Conservation (phyloP, 1,140 invertebrate species). For the Trichonephila clavata region DNA sequence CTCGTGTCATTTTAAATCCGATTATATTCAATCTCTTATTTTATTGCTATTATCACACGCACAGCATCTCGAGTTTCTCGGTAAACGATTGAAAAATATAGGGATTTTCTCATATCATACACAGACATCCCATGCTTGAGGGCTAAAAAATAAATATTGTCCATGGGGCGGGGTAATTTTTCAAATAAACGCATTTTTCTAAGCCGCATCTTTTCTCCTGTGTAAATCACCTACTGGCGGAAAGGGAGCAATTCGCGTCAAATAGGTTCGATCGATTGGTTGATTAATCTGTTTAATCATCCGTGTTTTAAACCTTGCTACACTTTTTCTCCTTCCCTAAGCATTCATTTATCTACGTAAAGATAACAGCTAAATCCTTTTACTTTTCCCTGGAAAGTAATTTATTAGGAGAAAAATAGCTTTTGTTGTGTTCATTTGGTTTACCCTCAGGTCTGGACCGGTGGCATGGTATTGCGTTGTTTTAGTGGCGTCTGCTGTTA, state of each 20-base stretch:
- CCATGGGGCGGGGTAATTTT: background rate
- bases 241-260: conserved; percentile 39
- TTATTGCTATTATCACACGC: no score
- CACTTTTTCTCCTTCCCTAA: conserved; percentile 9
- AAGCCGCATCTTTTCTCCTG: background rate
- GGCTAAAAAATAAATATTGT: background rate
- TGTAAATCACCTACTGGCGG: background rate
- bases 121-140: background rate
- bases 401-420: conserved; percentile 25
- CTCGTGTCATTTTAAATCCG: no score
- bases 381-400: conserved; percentile 17
- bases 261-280: conserved; percentile 31
- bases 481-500: background rate
- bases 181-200: background rate
- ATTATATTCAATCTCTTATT: no score
- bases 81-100: no score
- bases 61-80: no score
- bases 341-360: conserved; percentile 33
- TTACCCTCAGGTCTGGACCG: background rate
- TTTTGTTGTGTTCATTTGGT: background rate
- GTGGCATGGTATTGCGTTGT: background rate
- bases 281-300: conserved; percentile 54
- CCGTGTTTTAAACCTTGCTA: conserved; percentile 11
- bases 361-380: conserved; percentile 47
- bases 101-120: no score